Evolutionary conservation across 2,888 invertebrate genomes (phyloP).

Genomic region (Standfussiana lucernea): DNA sequence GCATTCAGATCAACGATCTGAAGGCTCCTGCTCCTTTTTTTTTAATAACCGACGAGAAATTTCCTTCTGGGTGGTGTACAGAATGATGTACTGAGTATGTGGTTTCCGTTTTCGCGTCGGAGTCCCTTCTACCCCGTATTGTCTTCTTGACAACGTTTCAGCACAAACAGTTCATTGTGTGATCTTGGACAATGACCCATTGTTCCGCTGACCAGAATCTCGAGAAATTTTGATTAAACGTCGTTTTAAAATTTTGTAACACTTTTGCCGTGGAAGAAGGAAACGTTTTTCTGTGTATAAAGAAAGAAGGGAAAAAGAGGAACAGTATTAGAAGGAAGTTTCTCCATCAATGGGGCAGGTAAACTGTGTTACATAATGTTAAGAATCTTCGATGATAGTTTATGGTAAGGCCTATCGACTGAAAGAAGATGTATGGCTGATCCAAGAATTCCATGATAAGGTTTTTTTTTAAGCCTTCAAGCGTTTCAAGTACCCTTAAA

Average conservation of each 20-base stretch:
- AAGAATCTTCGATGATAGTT: background rate
- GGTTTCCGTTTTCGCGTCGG: no score
- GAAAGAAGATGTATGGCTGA: background rate
- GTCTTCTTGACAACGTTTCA: conserved; percentile 48
- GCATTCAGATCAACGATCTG: no score
- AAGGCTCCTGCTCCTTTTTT: no score
- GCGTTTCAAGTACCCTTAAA: background rate
- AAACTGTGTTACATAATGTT: background rate
- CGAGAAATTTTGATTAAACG: conserved; percentile 34
- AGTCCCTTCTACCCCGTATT: no score
- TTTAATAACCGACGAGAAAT: no score
- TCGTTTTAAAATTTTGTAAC: conserved; percentile 6
- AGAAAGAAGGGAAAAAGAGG: background rate
- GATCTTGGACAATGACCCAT: conserved; percentile 48
- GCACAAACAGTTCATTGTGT: conserved; percentile 49
- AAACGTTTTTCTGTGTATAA: background rate
- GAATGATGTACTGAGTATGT: no score
- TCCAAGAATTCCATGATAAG: background rate
- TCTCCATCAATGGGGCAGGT: background rate
- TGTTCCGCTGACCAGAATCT: conserved; percentile 33
- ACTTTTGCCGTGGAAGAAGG: background rate
- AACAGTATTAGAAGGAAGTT: background rate
- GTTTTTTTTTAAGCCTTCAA: no score
- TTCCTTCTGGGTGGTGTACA: no score
- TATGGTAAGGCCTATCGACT: background rate